These are phyloP conservation scores for Drosophila rellima DNA, from an alignment of 2,888 invertebrate genomes.

Conservation along the genomic window DNA sequence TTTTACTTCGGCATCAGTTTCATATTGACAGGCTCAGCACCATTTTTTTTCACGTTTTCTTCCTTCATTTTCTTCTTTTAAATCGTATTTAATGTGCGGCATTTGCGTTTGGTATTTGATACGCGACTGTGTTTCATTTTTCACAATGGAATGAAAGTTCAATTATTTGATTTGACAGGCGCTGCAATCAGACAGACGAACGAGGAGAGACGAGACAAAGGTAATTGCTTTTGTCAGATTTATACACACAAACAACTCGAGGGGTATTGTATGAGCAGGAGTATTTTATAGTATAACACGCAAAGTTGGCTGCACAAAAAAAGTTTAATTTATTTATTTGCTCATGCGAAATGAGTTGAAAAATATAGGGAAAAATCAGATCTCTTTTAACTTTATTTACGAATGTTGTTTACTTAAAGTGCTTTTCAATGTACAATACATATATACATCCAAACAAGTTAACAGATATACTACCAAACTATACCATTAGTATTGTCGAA, in stretches of 20 bases:
- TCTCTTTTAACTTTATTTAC: no score
- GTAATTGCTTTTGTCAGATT: constrained; percentile 48
- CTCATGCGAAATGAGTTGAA: constrained; percentile 37
- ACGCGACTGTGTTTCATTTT: constrained; percentile 62
- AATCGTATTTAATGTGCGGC: constrained; percentile 68
- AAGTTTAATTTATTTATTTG: constrained; percentile 69
- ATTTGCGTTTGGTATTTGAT: constrained; percentile 54
- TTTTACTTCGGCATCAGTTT: constrained; percentile 53
- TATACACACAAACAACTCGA: constrained; percentile 39
- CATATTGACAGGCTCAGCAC: constrained; percentile 39
- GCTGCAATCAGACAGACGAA: constrained; percentile 39
- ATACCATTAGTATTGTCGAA: no score
- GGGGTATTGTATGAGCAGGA: constrained; percentile 21
- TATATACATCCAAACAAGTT: no score
- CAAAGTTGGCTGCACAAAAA: constrained; percentile 67
- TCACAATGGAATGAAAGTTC: constrained; percentile 73
- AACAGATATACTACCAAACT: no score
- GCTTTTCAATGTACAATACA: no score
- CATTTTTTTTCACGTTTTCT: constrained; percentile 18
- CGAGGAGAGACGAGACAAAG: neutral
- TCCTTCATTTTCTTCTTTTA: constrained; percentile 31
- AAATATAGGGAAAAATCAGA: no score
- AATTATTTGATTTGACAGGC: constrained; percentile 79
- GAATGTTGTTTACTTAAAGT: no score
- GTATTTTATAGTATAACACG: constrained; percentile 58